Evolutionary conservation across 1,140 invertebrate species (phyloP).

Genomic region (Macrosteles quadrilineatus): DNA sequence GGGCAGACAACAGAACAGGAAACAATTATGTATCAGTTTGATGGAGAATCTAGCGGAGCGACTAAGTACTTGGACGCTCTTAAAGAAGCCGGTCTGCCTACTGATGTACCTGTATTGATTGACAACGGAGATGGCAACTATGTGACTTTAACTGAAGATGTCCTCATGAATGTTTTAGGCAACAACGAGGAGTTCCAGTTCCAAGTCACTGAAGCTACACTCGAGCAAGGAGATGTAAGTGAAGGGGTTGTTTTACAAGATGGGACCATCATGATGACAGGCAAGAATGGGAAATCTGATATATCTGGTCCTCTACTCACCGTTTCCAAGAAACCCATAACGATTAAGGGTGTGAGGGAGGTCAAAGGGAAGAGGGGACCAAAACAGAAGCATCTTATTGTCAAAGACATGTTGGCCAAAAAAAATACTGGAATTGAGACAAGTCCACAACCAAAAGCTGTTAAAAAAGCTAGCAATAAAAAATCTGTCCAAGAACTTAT

Average conservation of each 20-base stretch:
- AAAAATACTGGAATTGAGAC: slow-evolving; percentile 20
- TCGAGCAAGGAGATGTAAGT: slow-evolving; percentile 32
- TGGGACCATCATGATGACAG: slow-evolving; percentile 29
- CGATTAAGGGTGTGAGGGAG: slow-evolving; percentile 15
- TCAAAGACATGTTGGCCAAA: slow-evolving; percentile 35
- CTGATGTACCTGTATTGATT: slow-evolving; percentile 56
- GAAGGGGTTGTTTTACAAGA: slow-evolving; percentile 33
- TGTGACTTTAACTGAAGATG: slow-evolving; percentile 58
- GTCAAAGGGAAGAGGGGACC: background rate
- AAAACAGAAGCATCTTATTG: slow-evolving; percentile 29
- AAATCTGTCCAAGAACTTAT: slow-evolving; percentile 30
- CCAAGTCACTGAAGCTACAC: slow-evolving; percentile 52
- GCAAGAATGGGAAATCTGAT: slow-evolving; percentile 28
- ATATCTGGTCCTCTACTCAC: slow-evolving; percentile 27
- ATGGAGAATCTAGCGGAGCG: slow-evolving; percentile 28
- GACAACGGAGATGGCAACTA: slow-evolving; percentile 59
- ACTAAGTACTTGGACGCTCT: slow-evolving; percentile 54
- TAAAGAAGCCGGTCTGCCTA: slow-evolving; percentile 56
- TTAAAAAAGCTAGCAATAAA: background rate
- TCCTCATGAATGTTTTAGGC: slow-evolving; percentile 55
- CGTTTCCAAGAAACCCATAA: background rate
- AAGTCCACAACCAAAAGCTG: background rate
- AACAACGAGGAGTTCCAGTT: slow-evolving; percentile 57
- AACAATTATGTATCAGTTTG: slow-evolving; percentile 27
- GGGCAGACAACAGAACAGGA: slow-evolving; percentile 18